These are phyloP conservation scores for Drosophila stalkeri DNA, from an alignment of 2,888 invertebrate genomes.

Conservation along the genomic window DNA sequence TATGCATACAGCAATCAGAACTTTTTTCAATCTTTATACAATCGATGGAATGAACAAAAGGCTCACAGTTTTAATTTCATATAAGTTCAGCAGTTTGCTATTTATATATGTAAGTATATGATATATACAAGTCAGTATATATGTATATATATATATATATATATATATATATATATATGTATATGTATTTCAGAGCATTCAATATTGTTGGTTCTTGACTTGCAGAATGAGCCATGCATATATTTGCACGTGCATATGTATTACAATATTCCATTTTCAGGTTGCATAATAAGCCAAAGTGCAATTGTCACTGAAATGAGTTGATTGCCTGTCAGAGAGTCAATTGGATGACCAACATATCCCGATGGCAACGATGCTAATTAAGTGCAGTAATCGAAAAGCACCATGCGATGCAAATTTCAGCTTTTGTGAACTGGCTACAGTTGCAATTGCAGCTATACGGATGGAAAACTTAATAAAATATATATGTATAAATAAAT, in stretches of 20 bases:
- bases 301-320: constrained; percentile 64
- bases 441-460: constrained; percentile 3
- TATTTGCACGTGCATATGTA: not conserved
- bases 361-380: constrained; percentile 54
- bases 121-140: not conserved
- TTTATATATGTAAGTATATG: not conserved
- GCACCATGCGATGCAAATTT: constrained; percentile 14
- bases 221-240: not conserved
- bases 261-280: constrained; percentile 54
- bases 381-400: constrained; percentile 56
- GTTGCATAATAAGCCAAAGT: constrained; percentile 61
- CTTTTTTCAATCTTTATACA: not conserved
- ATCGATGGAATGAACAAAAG: too few species aligned
- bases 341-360: constrained; percentile 41
- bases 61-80: not conserved
- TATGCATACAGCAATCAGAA: not conserved
- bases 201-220: not conserved
- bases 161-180: not conserved
- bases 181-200: not conserved
- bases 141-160: not conserved
- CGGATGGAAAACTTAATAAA: not conserved
- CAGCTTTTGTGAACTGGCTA: constrained; percentile 5
- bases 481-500: too few species aligned
- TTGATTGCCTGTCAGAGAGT: constrained; percentile 50
- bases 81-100: not conserved